Conservation (phyloP, 2,888 invertebrate species). For the Chirona hameri region DNA sequence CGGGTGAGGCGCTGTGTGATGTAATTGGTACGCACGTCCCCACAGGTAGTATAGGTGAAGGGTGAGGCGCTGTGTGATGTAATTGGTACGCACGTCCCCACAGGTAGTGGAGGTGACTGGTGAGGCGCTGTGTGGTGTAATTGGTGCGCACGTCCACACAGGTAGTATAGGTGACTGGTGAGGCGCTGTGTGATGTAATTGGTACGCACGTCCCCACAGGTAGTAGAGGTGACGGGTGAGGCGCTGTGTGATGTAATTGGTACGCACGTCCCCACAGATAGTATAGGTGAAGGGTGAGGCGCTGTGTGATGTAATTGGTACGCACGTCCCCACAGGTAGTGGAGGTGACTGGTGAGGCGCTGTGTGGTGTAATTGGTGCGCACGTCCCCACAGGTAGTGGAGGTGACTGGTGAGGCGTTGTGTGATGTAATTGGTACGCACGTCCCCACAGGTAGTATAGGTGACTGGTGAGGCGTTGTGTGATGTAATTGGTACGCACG, state of each 20-base stretch:
- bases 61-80: constrained; percentile 94
- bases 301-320: constrained; percentile 66
- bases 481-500: constrained; percentile 70
- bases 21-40: constrained; percentile 77
- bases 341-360: constrained; percentile 87
- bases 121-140: constrained; percentile 87
- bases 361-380: constrained; percentile 70
- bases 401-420: constrained; percentile 91
- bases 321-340: constrained; percentile 97
- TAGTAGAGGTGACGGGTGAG: constrained; percentile 92
- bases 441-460: constrained; percentile 96
- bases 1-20: constrained; percentile 94
- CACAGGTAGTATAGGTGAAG: constrained; percentile 91
- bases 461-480: constrained; percentile 90
- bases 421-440: constrained; percentile 64
- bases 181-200: constrained; percentile 79
- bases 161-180: constrained; percentile 88
- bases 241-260: constrained; percentile 67
- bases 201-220: constrained; percentile 90
- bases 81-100: constrained; percentile 83
- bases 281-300: constrained; percentile 88
- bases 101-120: constrained; percentile 87
- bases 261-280: constrained; percentile 96
- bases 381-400: constrained; percentile 96
- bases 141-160: constrained; percentile 88